Evolutionary conservation across 2,113 vertebrate species (phyloP).

Genomic region (Centrocercus urophasianus): DNA sequence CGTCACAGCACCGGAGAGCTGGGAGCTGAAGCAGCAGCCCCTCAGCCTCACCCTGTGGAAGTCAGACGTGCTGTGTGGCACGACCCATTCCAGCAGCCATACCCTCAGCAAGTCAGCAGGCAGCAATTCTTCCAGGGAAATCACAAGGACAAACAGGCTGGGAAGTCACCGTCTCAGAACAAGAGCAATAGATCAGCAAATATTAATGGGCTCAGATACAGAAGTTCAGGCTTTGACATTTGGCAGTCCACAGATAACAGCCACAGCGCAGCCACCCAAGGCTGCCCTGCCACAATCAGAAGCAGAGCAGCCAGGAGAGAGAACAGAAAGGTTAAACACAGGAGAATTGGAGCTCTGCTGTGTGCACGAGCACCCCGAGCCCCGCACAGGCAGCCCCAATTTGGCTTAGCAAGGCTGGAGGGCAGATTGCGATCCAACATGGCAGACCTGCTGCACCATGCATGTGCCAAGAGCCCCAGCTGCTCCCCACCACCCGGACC

Average conservation of each 20-base stretch:
- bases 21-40: not conserved
- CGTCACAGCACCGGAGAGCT: fast-evolving
- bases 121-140: not conserved
- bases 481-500: not conserved
- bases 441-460: not conserved
- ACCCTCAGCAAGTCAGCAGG: fast-evolving
- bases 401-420: not conserved
- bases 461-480: not conserved
- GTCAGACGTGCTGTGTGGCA: fast-evolving
- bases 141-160: not conserved
- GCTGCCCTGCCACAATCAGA: not conserved
- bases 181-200: not conserved
- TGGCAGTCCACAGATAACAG: not conserved
- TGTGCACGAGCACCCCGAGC: not conserved
- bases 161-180: not conserved
- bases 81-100: fast-evolving
- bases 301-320: not conserved
- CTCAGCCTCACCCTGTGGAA: fast-evolving
- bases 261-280: not conserved
- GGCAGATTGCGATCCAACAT: conserved; percentile 68
- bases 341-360: not conserved
- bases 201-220: not conserved
- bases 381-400: not conserved
- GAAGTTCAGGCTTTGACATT: not conserved
- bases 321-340: not conserved